phyloP scores from a whole-genome alignment of 2,888 invertebrate species.

The Priapulus caudatus region DNA sequence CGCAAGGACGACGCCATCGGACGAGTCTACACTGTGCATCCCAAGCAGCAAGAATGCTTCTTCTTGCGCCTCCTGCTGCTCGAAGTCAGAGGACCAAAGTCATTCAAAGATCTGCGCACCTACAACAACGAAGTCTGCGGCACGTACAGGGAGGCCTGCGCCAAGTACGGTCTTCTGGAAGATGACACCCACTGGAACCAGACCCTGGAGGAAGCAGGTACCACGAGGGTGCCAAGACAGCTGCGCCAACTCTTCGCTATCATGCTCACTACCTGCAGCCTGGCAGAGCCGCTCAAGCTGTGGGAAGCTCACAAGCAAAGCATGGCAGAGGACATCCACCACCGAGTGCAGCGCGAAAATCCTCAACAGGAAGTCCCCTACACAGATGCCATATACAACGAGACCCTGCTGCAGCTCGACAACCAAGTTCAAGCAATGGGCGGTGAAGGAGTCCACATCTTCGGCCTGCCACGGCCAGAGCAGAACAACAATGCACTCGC shows the following conservation, averaged over 20 bases:
- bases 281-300: slow-evolving; percentile 17
- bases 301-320: slow-evolving; percentile 26
- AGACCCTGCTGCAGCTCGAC: too few species aligned
- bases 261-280: slow-evolving; percentile 16
- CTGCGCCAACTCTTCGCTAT: slow-evolving; percentile 19
- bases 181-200: slow-evolving; percentile 30
- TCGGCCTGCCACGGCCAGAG: too few species aligned
- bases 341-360: too few species aligned
- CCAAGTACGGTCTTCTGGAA: slow-evolving; percentile 18
- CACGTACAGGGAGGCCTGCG: slow-evolving; percentile 19
- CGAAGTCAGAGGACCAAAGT: slow-evolving; percentile 14
- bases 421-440: too few species aligned
- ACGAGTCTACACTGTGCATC: slow-evolving; percentile 34
- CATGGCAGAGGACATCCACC: too few species aligned
- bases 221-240: slow-evolving; percentile 15
- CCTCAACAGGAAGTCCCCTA: too few species aligned
- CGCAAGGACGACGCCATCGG: too few species aligned
- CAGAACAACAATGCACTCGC: too few species aligned
- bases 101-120: slow-evolving; percentile 22
- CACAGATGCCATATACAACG: too few species aligned
- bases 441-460: too few species aligned
- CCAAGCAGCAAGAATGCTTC: slow-evolving; percentile 25
- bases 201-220: slow-evolving; percentile 26
- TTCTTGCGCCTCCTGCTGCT: slow-evolving; percentile 20
- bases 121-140: slow-evolving; percentile 16